Base-by-base conservation (phyloP, 1,140 invertebrate species). In the Euwallacea fornicatus region DNA sequence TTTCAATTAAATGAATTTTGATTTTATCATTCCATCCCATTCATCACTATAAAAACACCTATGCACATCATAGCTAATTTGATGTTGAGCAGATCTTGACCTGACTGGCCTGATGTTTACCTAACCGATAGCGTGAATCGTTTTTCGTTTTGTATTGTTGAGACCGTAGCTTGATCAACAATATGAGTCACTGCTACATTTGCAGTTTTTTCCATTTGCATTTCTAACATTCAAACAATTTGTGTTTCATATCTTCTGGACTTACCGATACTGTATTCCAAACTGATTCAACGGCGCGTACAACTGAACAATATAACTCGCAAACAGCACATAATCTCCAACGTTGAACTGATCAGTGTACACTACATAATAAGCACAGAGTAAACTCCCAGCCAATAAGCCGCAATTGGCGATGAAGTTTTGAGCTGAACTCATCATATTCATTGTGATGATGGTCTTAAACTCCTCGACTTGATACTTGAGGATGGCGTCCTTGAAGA, bases 281-380 rank as follows among this genome's bases (percentile, higher is more conserved):
- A 98, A 95, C 90, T 93, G 98, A 83, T 98, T 98, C 2, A 99
- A 82, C 0, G 97, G 97, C 16, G 92, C 90, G 79, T 98, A 98
- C 11, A 99, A 82, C 80, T 98, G 96, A 59, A 95, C 89, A 11
- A 98, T 91, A 77, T 98, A 98, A 15, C 93, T 92, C 0, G 93
- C 91, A 83, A 98, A 98, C 0, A 98, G 84, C 4, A 97, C 94
- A 82, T 97, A 99, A 78, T 98, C 96, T 66, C 97, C 97, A 43
- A 96, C 90, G 0, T 93, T 95, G n/a, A 97, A 83, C 8, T 86
- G 85, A 68, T 88, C 79, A 11, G 87, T 82, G 47, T 85, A 76
- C 0, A 89, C 87, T n/a, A 93, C 93, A 83, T 96, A 88, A 69
- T 93, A 88, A 7, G 95, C 91, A 82, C 94, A 96, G 7, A 98